Conservation (phyloP, 2,797 vertebrate species). For the Sebastes kiyomatsui region DNA sequence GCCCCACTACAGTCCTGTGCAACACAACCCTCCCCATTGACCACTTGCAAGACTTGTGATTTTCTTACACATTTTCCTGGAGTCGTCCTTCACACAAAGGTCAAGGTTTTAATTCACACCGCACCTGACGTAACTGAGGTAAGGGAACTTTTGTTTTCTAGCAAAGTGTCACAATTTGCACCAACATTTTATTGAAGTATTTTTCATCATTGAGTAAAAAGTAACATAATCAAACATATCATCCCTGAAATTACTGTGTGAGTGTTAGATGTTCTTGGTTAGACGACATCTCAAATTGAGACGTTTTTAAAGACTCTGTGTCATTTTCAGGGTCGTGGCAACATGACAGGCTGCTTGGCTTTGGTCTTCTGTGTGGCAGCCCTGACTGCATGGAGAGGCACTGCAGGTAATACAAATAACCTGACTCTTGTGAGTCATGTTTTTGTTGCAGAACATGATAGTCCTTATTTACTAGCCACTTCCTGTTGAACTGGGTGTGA, state of each 20-base stretch:
- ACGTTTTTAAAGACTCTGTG: neutral
- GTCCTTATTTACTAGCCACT: neutral
- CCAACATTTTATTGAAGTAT: neutral
- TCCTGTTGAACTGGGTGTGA: neutral
- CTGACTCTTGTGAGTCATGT: neutral
- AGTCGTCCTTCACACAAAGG: neutral
- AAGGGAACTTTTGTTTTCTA: neutral
- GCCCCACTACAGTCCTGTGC: slow-evolving; percentile 1
- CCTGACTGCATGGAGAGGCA: slow-evolving; percentile 41
- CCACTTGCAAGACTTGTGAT: neutral
- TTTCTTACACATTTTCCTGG: neutral
- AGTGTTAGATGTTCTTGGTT: neutral
- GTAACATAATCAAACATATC: neutral
- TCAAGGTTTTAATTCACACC: neutral
- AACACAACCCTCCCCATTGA: slow-evolving; percentile 20
- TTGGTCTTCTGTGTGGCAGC: slow-evolving; percentile 48
- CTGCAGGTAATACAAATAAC: slow-evolving; percentile 69
- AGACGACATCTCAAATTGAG: no score
- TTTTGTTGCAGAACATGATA: neutral
- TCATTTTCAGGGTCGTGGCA: slow-evolving; percentile 40
- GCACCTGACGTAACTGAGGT: slow-evolving; percentile 37
- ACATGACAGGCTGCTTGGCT: slow-evolving; percentile 52
- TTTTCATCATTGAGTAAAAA: neutral
- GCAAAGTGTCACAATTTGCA: neutral
- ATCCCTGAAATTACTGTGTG: neutral